These are phyloP conservation scores for Charanyca ferruginea DNA, from an alignment of 2,888 invertebrate species.

Conservation along the genomic window DNA sequence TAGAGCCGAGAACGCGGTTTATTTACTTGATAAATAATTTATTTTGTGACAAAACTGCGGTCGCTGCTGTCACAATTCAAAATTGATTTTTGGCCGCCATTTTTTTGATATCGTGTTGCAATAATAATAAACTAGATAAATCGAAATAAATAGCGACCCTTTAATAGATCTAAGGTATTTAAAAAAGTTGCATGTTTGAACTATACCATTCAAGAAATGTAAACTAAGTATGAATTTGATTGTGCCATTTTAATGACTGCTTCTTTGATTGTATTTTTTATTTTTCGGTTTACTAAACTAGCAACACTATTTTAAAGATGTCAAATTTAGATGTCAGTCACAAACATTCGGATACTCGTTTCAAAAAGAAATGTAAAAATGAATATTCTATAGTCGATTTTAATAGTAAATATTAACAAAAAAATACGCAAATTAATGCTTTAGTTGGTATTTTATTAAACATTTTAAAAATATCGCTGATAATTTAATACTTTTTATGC, in stretches of 20 bases:
- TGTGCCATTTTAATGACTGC: too few species aligned
- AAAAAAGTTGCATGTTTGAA: background rate
- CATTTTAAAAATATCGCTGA: background rate
- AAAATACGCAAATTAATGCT: too few species aligned
- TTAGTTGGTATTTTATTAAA: too few species aligned
- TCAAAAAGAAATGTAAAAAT: background rate
- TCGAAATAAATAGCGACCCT: background rate
- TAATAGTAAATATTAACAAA: too few species aligned
- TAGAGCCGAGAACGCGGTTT: conserved; percentile 47
- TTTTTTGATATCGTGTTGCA: conserved; percentile 61
- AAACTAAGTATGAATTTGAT: background rate
- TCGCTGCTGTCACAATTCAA: conserved; percentile 80
- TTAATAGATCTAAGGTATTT: background rate
- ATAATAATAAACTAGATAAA: background rate
- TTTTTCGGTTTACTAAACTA: background rate
- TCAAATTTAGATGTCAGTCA: conserved; percentile 34
- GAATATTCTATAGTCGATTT: too few species aligned
- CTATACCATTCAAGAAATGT: background rate
- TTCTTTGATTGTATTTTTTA: background rate
- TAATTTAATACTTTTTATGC: rapidly evolving
- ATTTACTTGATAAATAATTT: conserved; percentile 70
- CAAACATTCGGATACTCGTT: conserved; percentile 25
- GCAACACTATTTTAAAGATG: background rate
- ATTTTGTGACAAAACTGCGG: conserved; percentile 64
- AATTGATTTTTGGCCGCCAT: conserved; percentile 90